Evolutionary conservation across 2,797 vertebrate species (phyloP).

Genomic region (Sebastes paucispinis): DNA sequence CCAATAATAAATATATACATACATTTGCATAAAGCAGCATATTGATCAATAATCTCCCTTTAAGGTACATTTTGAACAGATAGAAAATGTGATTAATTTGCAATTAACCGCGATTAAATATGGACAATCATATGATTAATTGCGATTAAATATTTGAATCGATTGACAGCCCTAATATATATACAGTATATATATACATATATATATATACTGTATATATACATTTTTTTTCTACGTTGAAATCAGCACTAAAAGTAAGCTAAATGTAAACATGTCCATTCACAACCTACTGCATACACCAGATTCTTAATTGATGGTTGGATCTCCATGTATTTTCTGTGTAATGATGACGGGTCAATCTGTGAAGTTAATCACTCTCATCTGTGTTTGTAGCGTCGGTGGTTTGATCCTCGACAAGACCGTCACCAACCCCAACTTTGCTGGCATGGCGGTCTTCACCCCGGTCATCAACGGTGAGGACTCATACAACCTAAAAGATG

Average conservation of each 20-base stretch:
- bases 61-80: too few relatives aligned
- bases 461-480: constrained; percentile 96
- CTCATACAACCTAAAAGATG: background rate
- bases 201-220: too few relatives aligned
- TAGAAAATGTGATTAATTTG: too few relatives aligned
- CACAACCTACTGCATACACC: background rate
- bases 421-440: constrained; percentile 96
- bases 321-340: background rate
- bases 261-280: background rate
- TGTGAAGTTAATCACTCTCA: background rate
- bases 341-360: background rate
- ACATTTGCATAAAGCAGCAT: too few relatives aligned
- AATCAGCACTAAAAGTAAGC: background rate
- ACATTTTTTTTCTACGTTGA: background rate
- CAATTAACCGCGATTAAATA: too few relatives aligned
- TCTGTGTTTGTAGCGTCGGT: constrained; percentile 84
- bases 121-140: too few relatives aligned
- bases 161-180: too few relatives aligned
- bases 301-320: background rate
- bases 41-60: too few relatives aligned
- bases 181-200: too few relatives aligned
- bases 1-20: too few relatives aligned
- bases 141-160: too few relatives aligned
- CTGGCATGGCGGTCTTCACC: constrained; percentile 98
- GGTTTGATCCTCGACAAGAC: constrained; percentile 97